Conservation (phyloP, 2,113 vertebrate species). For the Centropus bengalensis region DNA sequence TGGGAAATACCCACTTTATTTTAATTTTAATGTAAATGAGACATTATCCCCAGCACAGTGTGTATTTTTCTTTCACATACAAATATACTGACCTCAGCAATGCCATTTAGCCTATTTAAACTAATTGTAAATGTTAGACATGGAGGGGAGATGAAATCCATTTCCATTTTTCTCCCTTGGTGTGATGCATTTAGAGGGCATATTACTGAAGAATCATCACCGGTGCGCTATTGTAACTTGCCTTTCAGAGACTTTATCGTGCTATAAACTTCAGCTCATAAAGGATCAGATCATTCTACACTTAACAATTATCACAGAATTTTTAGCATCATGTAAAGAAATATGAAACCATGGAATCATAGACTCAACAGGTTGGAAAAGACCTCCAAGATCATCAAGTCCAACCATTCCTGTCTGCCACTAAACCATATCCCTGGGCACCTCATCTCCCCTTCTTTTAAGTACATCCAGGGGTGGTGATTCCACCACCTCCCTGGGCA, state of each 20-base stretch:
- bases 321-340: not conserved
- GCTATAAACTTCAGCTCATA: not conserved
- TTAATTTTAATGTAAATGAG: not conserved
- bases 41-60: not conserved
- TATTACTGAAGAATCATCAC: not conserved
- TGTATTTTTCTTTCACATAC: not conserved
- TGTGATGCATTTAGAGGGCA: not conserved
- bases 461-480: too few relatives aligned
- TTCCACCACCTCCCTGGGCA: too few relatives aligned
- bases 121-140: not conserved
- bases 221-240: not conserved
- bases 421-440: too few relatives aligned
- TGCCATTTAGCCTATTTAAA: not conserved
- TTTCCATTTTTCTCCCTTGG: not conserved
- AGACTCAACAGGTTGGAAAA: too few relatives aligned
- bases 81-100: not conserved
- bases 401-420: too few relatives aligned
- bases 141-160: not conserved
- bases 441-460: too few relatives aligned
- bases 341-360: not conserved
- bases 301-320: fast-evolving
- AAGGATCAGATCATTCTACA: not conserved
- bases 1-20: not conserved
- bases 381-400: too few relatives aligned
- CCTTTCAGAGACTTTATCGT: not conserved